phyloP scores from a whole-genome alignment of 2,888 invertebrate species.

The Blera fallax region DNA sequence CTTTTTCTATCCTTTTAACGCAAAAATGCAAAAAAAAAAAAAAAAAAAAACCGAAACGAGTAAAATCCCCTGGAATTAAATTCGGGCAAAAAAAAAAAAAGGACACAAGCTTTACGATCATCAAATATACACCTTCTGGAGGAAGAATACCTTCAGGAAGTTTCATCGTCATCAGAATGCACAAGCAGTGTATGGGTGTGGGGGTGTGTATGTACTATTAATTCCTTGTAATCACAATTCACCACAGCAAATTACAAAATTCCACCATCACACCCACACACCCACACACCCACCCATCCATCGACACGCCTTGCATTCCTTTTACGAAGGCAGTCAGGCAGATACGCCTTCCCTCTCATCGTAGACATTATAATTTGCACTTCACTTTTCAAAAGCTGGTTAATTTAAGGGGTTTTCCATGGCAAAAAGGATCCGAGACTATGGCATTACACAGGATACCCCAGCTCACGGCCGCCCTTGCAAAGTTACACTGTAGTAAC shows the following conservation, averaged over 20 bases:
- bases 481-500: constrained; percentile 48
- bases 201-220: constrained; percentile 23
- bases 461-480: neutral
- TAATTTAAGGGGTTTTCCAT: constrained; percentile 62
- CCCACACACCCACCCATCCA: neutral
- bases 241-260: constrained; percentile 62
- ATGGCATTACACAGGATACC: constrained; percentile 27
- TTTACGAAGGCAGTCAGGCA: neutral
- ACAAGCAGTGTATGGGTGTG: neutral
- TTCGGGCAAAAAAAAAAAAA: constrained; percentile 24
- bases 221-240: constrained; percentile 70
- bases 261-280: constrained; percentile 4
- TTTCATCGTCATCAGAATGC: constrained; percentile 36
- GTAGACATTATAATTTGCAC: constrained; percentile 70
- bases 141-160: constrained; percentile 14
- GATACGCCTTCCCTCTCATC: neutral
- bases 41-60: neutral
- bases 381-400: constrained; percentile 70
- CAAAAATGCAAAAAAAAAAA: neutral
- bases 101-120: constrained; percentile 56
- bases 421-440: constrained; percentile 13
- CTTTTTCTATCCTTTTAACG: neutral
- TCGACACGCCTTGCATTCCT: constrained; percentile 41
- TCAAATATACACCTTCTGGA: constrained; percentile 28
- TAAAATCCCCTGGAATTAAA: constrained; percentile 36